A percentile compares a stretch with the other conserved stretches of the same genome.
phyloP scores from a whole-genome alignment of 2,888 invertebrate species.

The Eristalinus sepulchralis region DNA sequence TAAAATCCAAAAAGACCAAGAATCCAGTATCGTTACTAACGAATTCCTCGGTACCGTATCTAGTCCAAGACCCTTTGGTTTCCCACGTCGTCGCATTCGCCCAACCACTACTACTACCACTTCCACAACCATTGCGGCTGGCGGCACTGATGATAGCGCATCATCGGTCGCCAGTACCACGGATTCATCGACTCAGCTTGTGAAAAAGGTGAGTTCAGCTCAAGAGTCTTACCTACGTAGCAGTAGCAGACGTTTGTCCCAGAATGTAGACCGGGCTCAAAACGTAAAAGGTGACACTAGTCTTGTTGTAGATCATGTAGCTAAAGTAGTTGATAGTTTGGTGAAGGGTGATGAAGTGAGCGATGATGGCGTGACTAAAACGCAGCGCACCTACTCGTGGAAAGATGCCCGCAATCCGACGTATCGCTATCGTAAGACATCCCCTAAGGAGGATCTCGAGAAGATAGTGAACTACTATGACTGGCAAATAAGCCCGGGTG shows the following conservation, averaged over 20 bases:
- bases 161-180: slow-evolving; percentile 28
- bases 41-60: slow-evolving; percentile 79
- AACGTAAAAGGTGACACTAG: slow-evolving; percentile 50
- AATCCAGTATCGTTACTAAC: slow-evolving; percentile 74
- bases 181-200: slow-evolving; percentile 72
- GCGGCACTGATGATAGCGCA: slow-evolving; percentile 54
- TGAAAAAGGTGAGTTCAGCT: slow-evolving; percentile 80
- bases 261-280: slow-evolving; percentile 54
- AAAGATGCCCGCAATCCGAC: slow-evolving; percentile 54
- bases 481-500: slow-evolving; percentile 62
- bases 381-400: slow-evolving; percentile 61
- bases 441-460: slow-evolving; percentile 31
- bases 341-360: slow-evolving; percentile 42
- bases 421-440: slow-evolving; percentile 53
- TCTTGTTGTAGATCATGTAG: slow-evolving; percentile 67
- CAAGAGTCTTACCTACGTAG: slow-evolving; percentile 64
- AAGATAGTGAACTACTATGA: slow-evolving; percentile 47
- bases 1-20: slow-evolving; percentile 70
- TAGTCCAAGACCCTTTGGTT: slow-evolving; percentile 83
- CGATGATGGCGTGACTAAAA: background rate
- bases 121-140: slow-evolving; percentile 50
- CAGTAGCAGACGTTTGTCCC: slow-evolving; percentile 60
- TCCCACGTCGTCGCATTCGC: slow-evolving; percentile 81
- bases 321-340: slow-evolving; percentile 66
- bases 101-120: slow-evolving; percentile 76